Evolutionary conservation across 2,888 invertebrate species (phyloP), one percentile per base, ranked within the genome.

Genomic region (Elmis aenea): DNA sequence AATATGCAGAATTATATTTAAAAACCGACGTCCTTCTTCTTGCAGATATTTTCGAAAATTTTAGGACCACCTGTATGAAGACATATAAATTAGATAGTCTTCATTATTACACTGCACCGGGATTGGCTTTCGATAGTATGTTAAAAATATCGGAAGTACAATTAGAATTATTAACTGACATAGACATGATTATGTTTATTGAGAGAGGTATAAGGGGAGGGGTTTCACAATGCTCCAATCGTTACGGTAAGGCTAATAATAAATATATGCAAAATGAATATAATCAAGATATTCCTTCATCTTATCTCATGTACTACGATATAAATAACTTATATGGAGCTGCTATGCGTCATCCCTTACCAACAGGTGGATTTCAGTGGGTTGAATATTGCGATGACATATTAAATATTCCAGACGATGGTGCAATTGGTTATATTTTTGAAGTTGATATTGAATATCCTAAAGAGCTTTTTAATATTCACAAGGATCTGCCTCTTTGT

Each of bases 31-130:
- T 66, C 1, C 33, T 63, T n/a, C 37, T 65, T 3, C 35, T 62
- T 15, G 51, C 55, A 2, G 64, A 65, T 30, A 45, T 64, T 3
- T 63, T 64, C 41, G 64, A 66, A 45, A 55, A 62, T 36, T 66
- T 64, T 44, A 25, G 62, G 3, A n/a, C 39, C 3, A 46, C 38
- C 1, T 56, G 55, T 29, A 16, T 54, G 3, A n/a, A 38, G 12
- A 50, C 48, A 3, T 64, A 66, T 33, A 34, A 37, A 1, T 33
- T 64, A 2, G 63, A 63, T 46, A 54, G 59, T 3, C 33, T 43
- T 2, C 46, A 50, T 22, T 60, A 57, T 42, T 55, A 42, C 22
- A 58, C 57, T 0, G 31, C 51, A 8, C 62, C 59, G 3, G 54
- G 53, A 4, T 48, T 57, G 6, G 33, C 52, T 1, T 61, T 43